These are phyloP conservation scores for Nasonia giraulti DNA, from an alignment of 1,140 invertebrate genomes.

Conservation along the genomic window DNA sequence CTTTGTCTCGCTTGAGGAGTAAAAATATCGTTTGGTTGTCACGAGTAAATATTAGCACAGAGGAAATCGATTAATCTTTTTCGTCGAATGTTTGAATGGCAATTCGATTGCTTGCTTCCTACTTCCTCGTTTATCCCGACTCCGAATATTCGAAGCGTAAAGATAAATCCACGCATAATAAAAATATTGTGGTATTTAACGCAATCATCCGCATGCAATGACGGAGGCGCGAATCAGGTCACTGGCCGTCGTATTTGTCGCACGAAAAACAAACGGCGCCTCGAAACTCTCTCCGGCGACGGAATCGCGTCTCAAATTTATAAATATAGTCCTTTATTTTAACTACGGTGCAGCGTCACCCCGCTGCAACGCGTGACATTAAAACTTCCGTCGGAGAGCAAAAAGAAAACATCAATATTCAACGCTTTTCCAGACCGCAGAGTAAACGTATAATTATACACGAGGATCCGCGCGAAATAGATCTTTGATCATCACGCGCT, in stretches of 20 bases:
- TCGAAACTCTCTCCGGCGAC: not conserved
- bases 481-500: not conserved
- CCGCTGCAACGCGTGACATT: not conserved
- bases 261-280: slow-evolving; percentile 16
- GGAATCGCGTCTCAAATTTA: not conserved
- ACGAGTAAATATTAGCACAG: too few relatives aligned
- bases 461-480: not conserved
- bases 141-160: too few relatives aligned
- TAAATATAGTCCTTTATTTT: slow-evolving; percentile 31
- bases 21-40: not conserved
- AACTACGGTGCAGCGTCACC: not conserved
- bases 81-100: too few relatives aligned
- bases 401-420: not conserved
- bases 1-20: not conserved
- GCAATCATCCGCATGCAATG: not conserved
- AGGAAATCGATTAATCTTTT: too few relatives aligned
- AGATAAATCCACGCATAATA: not conserved
- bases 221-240: slow-evolving; percentile 10
- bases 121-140: too few relatives aligned
- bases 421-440: not conserved
- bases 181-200: not conserved
- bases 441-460: not conserved
- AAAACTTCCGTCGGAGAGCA: not conserved
- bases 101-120: too few relatives aligned
- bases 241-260: slow-evolving; percentile 2